Evolutionary conservation across 2,797 vertebrate species (phyloP), one percentile per base, ranked within the genome.

Genomic region (Tapera naevia): DNA sequence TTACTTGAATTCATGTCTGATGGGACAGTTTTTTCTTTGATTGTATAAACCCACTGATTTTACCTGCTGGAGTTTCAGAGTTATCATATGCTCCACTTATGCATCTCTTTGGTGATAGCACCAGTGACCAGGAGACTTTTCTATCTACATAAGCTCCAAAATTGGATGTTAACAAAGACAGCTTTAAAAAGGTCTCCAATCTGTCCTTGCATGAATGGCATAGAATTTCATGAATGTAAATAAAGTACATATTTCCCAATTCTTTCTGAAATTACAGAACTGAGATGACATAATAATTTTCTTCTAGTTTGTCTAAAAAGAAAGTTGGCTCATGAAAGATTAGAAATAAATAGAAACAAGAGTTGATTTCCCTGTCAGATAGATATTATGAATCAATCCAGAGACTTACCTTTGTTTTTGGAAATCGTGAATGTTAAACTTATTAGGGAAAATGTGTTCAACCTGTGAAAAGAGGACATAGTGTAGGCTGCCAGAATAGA

Each of bases 311-410:
- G 23, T 76, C 17, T 64, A 45, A 86, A 93, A 82, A 67, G 51
- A 67, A 76, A 74, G 43, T 71, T 89, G 51, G 25, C 10, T 73
- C 15, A 4, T 87, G 35, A 57, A 60, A 23, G 91, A 27, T 76
- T 89, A 80, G 54, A 89, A 69, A 22, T 65, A 83, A 69, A 80
- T 64, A 92, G 73, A 80, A 89, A 94, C 60, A 71, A 41, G 85
- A 83, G 35, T 62, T 74, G 67, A 74, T 88, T 89, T 71, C 60
- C 82, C 18, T 64, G 28, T 89, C 51, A 74, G 51, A 35, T 53
- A 54, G 50, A 71, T 74, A 53, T 91, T 84, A 74, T 33, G 88
- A 87, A 75, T 90, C 64, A 87, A 32, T 80, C 50, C 46, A 51
- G 65, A 69, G 27, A 80, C 28, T 86, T 73, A 61, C 9, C 94